These are phyloP conservation scores for Amphiura filiformis DNA, from an alignment of 35 echinoderm and acorn worm genomes.

Conservation along the genomic window DNA sequence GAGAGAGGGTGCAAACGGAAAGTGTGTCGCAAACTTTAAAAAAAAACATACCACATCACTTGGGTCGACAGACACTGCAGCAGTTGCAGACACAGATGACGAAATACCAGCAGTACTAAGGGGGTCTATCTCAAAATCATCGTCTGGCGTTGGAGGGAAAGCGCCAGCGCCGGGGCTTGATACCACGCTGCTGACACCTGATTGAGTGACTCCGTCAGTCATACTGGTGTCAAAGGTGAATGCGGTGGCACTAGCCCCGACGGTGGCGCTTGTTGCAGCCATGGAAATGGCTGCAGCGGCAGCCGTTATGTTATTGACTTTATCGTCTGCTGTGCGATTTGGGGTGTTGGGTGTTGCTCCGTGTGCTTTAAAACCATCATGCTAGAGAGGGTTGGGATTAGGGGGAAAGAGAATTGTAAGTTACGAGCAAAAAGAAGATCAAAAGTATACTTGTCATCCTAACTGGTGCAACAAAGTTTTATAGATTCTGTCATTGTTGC, in stretches of 20 bases:
- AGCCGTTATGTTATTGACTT: neutral
- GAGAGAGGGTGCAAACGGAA: neutral
- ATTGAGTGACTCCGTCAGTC: neutral
- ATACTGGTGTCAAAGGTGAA: neutral
- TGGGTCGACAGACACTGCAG: neutral
- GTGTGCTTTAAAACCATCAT: neutral
- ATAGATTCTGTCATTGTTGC: too few relatives aligned
- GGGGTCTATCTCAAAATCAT: slow-evolving; percentile 7
- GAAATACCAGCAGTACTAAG: neutral
- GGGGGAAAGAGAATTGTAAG: neutral
- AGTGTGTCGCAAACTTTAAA: neutral
- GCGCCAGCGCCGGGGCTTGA: slow-evolving; percentile 1
- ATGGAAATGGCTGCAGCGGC: neutral
- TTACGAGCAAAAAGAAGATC: neutral
- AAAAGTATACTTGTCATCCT: too few relatives aligned
- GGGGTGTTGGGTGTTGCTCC: neutral
- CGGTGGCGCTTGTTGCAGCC: neutral
- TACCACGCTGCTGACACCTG: neutral
- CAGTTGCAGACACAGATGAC: neutral
- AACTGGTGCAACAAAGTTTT: too few relatives aligned
- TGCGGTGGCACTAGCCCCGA: neutral
- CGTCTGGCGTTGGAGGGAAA: neutral
- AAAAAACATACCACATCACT: slow-evolving; percentile 9
- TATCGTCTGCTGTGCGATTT: neutral
- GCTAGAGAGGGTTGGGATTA: neutral